phyloP scores from a whole-genome alignment of 2,888 invertebrate species.

The Argyresthia albistria region DNA sequence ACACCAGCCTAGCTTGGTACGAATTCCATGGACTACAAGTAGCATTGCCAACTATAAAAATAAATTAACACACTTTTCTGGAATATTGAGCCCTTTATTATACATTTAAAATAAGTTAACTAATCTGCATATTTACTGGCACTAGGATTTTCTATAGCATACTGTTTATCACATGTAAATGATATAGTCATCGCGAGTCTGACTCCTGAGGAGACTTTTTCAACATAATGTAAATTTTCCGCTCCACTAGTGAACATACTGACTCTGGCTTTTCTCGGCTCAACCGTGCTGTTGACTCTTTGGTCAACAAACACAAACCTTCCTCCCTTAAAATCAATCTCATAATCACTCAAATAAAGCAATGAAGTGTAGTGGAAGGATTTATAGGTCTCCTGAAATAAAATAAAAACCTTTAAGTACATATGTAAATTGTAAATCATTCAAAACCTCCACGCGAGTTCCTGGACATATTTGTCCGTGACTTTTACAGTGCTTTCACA shows the following conservation, averaged over 20 bases:
- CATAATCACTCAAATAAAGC: conserved; percentile 83
- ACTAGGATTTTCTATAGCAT: conserved; percentile 76
- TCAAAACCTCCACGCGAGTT: too few species aligned
- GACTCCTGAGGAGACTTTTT: conserved; percentile 81
- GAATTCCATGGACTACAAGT: too few species aligned
- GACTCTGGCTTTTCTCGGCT: conserved; percentile 84
- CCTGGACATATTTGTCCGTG: too few species aligned
- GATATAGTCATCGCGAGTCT: conserved; percentile 89
- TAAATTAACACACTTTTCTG: background rate
- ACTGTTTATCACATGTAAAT: conserved; percentile 84
- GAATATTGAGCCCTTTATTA: background rate
- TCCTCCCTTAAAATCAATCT: conserved; percentile 85
- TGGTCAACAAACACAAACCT: conserved; percentile 84
- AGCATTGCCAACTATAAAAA: too few species aligned
- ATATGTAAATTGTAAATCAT: too few species aligned
- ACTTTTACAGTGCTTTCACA: too few species aligned
- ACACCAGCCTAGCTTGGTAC: too few species aligned
- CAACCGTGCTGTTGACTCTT: conserved; percentile 77
- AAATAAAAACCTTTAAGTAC: too few species aligned
- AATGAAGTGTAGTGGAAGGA: conserved; percentile 91
- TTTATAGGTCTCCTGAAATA: conserved; percentile 84
- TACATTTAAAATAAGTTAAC: background rate
- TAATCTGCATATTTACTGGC: background rate
- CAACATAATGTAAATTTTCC: conserved; percentile 88
- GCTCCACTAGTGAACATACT: conserved; percentile 90